Evolutionary conservation across 1,140 invertebrate species (phyloP).

Genomic region (Bombus confusus): DNA sequence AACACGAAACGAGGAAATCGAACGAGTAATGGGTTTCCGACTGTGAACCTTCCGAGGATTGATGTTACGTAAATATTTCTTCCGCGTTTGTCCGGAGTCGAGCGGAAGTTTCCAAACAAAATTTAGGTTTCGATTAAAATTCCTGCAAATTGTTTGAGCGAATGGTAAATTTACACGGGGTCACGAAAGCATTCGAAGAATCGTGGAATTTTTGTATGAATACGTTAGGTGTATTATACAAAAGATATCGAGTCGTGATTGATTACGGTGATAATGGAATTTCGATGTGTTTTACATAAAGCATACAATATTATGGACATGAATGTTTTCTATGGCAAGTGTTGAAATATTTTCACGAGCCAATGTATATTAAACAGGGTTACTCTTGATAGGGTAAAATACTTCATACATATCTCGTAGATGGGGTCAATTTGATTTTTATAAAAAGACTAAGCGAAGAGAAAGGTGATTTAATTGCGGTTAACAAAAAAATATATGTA

Average conservation of each 20-base stretch:
- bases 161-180: too few species aligned
- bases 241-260: too few species aligned
- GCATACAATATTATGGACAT: neutral
- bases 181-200: too few species aligned
- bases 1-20: constrained; percentile 22
- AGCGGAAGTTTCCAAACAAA: too few species aligned
- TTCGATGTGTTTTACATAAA: neutral
- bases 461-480: neutral
- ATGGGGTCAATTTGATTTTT: neutral
- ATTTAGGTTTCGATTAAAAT: too few species aligned
- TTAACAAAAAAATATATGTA: neutral
- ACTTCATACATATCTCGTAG: neutral
- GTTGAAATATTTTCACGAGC: neutral
- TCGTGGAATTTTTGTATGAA: too few species aligned
- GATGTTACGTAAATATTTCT: too few species aligned
- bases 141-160: too few species aligned
- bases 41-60: neutral
- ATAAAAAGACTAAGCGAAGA: neutral
- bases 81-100: too few species aligned
- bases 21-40: constrained; percentile 24
- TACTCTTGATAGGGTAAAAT: neutral
- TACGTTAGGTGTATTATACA: too few species aligned
- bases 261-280: neutral
- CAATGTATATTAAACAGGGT: neutral
- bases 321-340: neutral